Base-by-base conservation (phyloP, 2,797 vertebrate genomes). In the Ciconia nigra region DNA sequence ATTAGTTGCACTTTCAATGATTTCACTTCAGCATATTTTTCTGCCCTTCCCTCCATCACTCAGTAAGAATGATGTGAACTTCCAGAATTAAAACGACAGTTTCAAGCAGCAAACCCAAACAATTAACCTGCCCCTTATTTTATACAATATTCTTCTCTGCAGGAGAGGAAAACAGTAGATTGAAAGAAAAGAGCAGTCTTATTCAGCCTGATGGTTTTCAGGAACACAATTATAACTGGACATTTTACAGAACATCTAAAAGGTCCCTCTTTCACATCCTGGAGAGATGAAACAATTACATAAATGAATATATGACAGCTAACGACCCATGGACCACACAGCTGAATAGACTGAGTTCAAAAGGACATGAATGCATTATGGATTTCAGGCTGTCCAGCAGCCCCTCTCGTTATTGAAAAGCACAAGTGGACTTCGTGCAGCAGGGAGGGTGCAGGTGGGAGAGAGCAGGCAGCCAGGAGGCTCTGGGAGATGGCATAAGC, bases 151-250 rank as follows among this genome's bases (percentile, higher is more conserved):
- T 37, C 12, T 66, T 39, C 39, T 66, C 66, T 62, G 19, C 15
- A 73, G 12, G 41, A 71, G 16, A 28, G 12, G 16, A 58, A 54
- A 63, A 28, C 0, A 0, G 15, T 11, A 70, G 41, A 58, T 0
- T 21, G 19, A 70, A 79, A 55, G 7, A 70, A 65, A 61, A 88
- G 9, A 77, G 6, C 25, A 51, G 12, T 21, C 28, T 52, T 33
- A 20, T 28, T 55, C 76, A 69, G 14, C n/a, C 31, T 72, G 49
- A 44, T 11, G 10, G 20, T 17, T 52, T 55, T 21, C n/a, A 80
- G 19, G 6, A 72, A 54, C 11, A 61, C 31, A 59, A 11, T 47
- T 83, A 51, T 51, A 80, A 77, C 15, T 16, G 11, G 10, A 28
- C 4, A 8, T 28, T 71, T 61, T 51, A 42, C 13, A 67, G 37